phyloP scores from a whole-genome alignment of 2,797 vertebrate species.

The Carduelis carduelis region DNA sequence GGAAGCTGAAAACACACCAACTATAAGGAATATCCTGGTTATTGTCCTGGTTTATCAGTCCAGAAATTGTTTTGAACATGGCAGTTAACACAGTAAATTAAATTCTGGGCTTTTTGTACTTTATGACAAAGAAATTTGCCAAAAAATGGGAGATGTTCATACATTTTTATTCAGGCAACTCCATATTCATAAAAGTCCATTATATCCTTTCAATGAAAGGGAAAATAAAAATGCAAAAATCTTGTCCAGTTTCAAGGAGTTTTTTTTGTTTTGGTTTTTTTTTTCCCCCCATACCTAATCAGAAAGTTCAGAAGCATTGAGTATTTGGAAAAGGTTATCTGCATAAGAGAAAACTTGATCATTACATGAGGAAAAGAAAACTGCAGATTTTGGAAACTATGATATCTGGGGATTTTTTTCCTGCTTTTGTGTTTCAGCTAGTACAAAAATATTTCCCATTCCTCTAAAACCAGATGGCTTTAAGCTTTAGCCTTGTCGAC shows the following conservation, averaged over 20 bases:
- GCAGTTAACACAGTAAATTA: background rate
- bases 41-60: background rate
- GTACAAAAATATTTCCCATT: constrained; percentile 24
- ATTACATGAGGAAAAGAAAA: constrained; percentile 5
- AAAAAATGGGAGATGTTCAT: background rate
- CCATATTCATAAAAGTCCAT: background rate
- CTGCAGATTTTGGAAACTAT: constrained; percentile 23
- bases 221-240: background rate
- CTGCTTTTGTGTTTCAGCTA: background rate
- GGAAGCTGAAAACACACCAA: background rate
- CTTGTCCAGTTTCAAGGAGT: background rate
- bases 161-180: background rate
- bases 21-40: background rate
- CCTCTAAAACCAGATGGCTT: background rate
- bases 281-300: background rate
- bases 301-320: background rate
- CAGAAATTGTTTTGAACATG: background rate
- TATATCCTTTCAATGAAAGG: background rate
- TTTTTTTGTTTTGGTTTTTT: background rate
- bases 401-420: background rate
- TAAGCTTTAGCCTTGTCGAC: background rate
- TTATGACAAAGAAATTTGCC: background rate
- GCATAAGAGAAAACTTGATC: constrained; percentile 13
- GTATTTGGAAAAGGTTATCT: constrained; percentile 19
- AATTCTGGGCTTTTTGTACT: background rate